Evolutionary conservation across 23 tunicate species (phyloP), one percentile per base, ranked within the genome.

Genomic region (Corella eumyota): DNA sequence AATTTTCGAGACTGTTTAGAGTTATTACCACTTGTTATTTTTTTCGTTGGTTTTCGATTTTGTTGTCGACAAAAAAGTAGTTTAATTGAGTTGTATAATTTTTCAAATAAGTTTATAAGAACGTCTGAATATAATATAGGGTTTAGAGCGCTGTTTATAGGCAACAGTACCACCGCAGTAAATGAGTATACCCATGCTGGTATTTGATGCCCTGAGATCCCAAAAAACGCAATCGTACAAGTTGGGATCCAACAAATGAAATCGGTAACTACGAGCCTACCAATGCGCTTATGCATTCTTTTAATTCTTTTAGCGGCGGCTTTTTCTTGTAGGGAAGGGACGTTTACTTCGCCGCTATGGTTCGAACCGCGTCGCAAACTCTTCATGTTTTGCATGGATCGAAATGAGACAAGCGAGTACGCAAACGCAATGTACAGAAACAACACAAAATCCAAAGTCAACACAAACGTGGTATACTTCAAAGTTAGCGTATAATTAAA

Each of bases 231-330:
- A 15, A 77, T 32, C 24, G 68, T 54, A 29, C 75, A 68, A 9
- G 62, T 36, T 26, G 85, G 85, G 5, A 68, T n/a, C 75, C 75
- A 69, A 35, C 85, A 77, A 7, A 60, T 20, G 30, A 68, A 77
- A 60, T 77, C 66, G 20, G 85, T 67, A 4, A 68, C 45, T 3
- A 77, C 64, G 17, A 77, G 45, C 11, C 75, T 33, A 20, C 57
- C 62, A 21, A 77, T 68, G 4, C 68, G 65, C 26, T 48, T 47
- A 32, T 72, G 78, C 68, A 72, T 61, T 1, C 62, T 44, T 1
- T 3, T 5, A 23, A 72, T 45, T 20, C 65, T 50, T 13, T 61
- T 62, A 3, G 38, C 68, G 25, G 68, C 57, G 6, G 23, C 15
- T n/a, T 25, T 51, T 19, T 19, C 45, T 21, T 6, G 31, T 35